Evolutionary conservation across 1,140 invertebrate genomes (phyloP).

Genomic region (Gonioctena quinquepunctata): DNA sequence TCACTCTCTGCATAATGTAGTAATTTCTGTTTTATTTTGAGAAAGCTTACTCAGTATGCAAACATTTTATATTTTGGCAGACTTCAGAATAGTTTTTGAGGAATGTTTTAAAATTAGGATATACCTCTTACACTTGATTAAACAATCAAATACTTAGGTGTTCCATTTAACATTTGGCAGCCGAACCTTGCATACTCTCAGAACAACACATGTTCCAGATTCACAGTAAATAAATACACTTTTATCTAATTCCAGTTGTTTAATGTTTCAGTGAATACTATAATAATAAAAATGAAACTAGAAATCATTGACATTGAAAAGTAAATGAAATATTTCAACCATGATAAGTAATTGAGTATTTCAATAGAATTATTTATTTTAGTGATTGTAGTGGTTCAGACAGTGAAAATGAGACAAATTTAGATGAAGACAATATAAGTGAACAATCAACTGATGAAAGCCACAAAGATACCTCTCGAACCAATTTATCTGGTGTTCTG

Average conservation of each 20-base stretch:
- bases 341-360: neutral
- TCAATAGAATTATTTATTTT: constrained; percentile 10
- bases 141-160: constrained; percentile 19
- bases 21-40: constrained; percentile 1
- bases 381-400: constrained; percentile 34
- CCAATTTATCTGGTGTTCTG: neutral
- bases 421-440: constrained; percentile 26
- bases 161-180: constrained; percentile 16
- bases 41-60: neutral
- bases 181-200: neutral
- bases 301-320: constrained; percentile 11
- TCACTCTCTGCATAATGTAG: neutral
- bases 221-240: neutral
- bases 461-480: constrained; percentile 20
- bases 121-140: constrained; percentile 11
- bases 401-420: constrained; percentile 30
- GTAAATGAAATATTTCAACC: neutral
- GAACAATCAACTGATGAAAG: constrained; percentile 29
- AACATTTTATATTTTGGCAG: constrained; percentile 3
- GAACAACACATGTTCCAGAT: neutral
- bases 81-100: constrained; percentile 11
- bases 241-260: no score
- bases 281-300: constrained; percentile 12
- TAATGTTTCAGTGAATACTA: no score
- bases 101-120: constrained; percentile 20